Evolutionary conservation across 2,113 vertebrate species (phyloP), one percentile per base, ranked within the genome.

Genomic region (Elanus axillaris): DNA sequence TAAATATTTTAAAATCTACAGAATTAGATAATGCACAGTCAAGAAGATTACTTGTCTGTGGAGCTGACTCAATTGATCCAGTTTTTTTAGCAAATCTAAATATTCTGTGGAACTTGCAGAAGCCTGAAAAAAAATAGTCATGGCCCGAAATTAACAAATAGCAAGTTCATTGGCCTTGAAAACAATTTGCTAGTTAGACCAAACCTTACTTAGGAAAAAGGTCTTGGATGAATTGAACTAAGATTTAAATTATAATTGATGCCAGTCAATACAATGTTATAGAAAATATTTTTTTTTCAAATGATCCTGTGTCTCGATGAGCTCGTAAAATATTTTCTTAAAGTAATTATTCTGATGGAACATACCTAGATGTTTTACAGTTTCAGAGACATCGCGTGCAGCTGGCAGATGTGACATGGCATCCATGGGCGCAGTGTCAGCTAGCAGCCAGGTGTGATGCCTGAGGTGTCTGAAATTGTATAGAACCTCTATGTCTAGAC

Each of bases 371-470:
- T 42, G 53, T n/a, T 91, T 72, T 53, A 32, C 43, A 12, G 43
- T 60, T 91, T 79, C 56, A 82, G 62, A 84, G 43, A 15, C 73
- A 56, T 60, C 1, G 58, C 23, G 8, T 89, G 77, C 92, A 84
- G 77, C 84, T 91, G 91, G 84, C 77, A 95, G 87, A 89, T 95
- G 84, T 78, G 87, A 40, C 58, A 7, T 6, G 34, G 73, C 77
- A 72, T 93, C 91, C 62, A 4, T 9, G 48, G 77, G 27, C 7
- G 1, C 72, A 32, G 32, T 22, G 47, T 56, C 72, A 87, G 13
- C 21, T 15, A 40, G 36, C 60, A 87, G 87, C 89, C 94, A 95
- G 68, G 60, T 96, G 93, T 72, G 90, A 60, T 95, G 93, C 94
- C 93, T 20, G 66, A 91, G 93, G 93, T 93, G 10, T 85, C 84